These are phyloP conservation scores for Pocillopora meandrina DNA, from an alignment of 92 coral and sea anemone genomes.

Conservation along the genomic window DNA sequence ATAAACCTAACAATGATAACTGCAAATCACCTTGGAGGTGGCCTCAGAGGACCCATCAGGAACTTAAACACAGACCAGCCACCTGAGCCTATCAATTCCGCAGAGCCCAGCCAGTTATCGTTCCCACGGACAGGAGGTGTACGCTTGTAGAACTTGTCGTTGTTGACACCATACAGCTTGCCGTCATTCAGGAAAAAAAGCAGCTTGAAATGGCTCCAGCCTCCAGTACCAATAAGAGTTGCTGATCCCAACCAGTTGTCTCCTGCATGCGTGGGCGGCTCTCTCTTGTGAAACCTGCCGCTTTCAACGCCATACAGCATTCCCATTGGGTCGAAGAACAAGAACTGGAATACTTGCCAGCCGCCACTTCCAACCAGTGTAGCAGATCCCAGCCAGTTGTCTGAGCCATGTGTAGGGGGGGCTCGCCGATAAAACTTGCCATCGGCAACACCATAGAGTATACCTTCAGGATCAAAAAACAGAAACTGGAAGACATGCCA, in stretches of 20 bases:
- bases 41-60: conserved; percentile 29
- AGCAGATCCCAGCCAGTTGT: conserved; percentile 20
- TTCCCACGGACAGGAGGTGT: not conserved
- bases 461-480: conserved; percentile 30
- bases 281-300: conserved; percentile 18
- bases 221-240: not conserved
- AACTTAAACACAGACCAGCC: conserved; percentile 38
- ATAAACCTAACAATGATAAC: too few species aligned
- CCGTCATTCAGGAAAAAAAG: conserved; percentile 32
- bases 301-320: conserved; percentile 22
- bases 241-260: conserved; percentile 29
- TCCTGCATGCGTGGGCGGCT: not conserved
- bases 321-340: conserved; percentile 22
- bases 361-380: conserved; percentile 18
- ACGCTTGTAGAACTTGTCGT: conserved; percentile 17
- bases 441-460: conserved; percentile 10
- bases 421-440: conserved; percentile 10
- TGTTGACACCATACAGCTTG: conserved; percentile 8
- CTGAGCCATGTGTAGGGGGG: conserved; percentile 10
- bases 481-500: conserved; percentile 21
- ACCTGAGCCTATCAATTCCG: conserved; percentile 29
- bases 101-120: conserved; percentile 28
- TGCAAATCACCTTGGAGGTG: too few species aligned
- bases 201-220: conserved; percentile 5
- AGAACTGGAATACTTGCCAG: conserved; percentile 34